Conservation (phyloP, 1,140 invertebrate genomes). For the Bombyx mandarina region DNA sequence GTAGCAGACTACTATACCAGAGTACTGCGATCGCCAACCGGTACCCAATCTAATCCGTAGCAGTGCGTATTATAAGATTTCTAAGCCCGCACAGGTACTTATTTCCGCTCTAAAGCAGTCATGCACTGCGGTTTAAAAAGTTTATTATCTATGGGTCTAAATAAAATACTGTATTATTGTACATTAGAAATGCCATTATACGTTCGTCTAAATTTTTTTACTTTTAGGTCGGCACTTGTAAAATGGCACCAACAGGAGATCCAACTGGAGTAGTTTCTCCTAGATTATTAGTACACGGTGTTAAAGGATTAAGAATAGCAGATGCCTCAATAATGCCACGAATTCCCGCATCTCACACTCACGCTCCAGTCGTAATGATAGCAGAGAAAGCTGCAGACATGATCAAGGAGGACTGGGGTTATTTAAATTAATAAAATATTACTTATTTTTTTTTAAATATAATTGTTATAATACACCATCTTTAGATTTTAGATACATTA, state of each 20-base stretch:
- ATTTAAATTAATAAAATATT: too few relatives aligned
- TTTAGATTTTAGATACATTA: too few relatives aligned
- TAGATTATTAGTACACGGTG: slow-evolving; percentile 73
- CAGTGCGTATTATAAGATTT: neutral
- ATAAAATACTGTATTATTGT: too few relatives aligned
- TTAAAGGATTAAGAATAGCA: slow-evolving; percentile 72
- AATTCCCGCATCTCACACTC: slow-evolving; percentile 76
- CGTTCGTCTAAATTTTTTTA: neutral
- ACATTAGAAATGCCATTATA: neutral
- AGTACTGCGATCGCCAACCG: too few relatives aligned
- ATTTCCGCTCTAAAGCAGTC: neutral
- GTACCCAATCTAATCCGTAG: too few relatives aligned
- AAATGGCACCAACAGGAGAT: slow-evolving; percentile 85
- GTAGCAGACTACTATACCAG: too few relatives aligned
- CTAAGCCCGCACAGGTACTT: neutral
- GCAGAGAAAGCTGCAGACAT: slow-evolving; percentile 77
- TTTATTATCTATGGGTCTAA: too few relatives aligned
- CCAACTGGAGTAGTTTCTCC: slow-evolving; percentile 86
- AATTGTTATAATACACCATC: too few relatives aligned
- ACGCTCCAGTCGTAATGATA: slow-evolving; percentile 77
- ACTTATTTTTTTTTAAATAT: too few relatives aligned
- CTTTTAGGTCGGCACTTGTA: slow-evolving; percentile 78
- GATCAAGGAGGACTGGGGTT: slow-evolving; percentile 76
- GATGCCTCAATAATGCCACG: slow-evolving; percentile 78
- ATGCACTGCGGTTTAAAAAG: neutral